These are phyloP conservation scores for Pangasius larnaudii DNA, from an alignment of 2,797 vertebrate genomes.

Conservation along the genomic window DNA sequence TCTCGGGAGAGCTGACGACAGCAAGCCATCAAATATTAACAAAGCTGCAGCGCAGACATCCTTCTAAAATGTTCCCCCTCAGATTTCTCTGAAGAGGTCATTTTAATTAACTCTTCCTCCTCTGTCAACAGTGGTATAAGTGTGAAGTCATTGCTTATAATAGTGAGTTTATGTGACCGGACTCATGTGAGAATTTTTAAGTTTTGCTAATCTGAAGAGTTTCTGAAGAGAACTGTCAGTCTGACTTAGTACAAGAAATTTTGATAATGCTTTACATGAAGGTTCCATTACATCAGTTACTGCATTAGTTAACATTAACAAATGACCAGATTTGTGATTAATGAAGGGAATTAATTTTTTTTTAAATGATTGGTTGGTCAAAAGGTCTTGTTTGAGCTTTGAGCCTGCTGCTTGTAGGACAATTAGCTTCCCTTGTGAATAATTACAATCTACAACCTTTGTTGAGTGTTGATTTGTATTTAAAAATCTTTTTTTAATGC, in stretches of 20 bases:
- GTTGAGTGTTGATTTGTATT: neutral
- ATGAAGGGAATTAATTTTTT: neutral
- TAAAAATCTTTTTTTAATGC: neutral
- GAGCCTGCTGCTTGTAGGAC: neutral
- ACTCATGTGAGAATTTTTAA: neutral
- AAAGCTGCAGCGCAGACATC: constrained; percentile 34
- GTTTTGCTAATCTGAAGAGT: neutral
- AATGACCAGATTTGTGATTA: neutral
- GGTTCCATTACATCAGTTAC: neutral
- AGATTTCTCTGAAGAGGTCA: constrained; percentile 36
- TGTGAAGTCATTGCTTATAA: neutral
- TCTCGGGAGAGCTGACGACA: constrained; percentile 46
- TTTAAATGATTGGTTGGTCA: too few species aligned
- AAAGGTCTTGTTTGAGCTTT: neutral
- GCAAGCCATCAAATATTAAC: constrained; percentile 61
- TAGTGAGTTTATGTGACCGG: neutral
- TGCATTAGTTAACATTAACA: neutral
- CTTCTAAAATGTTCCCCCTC: constrained; percentile 13
- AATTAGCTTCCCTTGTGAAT: neutral
- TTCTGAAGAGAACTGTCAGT: neutral
- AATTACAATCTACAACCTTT: neutral
- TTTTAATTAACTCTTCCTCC: constrained; percentile 7
- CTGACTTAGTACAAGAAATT: neutral
- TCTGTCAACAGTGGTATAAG: neutral
- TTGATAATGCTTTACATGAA: neutral